Evolutionary conservation across 2,888 invertebrate genomes (phyloP).

Genomic region (Tuta absoluta): DNA sequence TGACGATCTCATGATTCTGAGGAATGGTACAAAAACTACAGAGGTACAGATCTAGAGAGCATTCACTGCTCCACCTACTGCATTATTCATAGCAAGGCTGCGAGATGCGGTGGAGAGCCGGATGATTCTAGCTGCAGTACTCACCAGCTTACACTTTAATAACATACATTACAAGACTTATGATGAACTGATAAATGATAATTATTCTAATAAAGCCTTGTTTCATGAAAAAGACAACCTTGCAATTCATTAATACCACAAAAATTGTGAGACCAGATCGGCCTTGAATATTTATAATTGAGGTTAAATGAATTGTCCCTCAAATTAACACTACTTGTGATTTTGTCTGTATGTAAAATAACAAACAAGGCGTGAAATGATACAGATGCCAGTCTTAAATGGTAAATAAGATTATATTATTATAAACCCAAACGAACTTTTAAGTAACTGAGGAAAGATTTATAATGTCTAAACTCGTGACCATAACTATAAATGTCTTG

Average conservation of each 20-base stretch:
- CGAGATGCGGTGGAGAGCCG: conserved; percentile 32
- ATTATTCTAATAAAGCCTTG: not conserved
- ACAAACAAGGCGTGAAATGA: conserved; percentile 33
- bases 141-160: conserved; percentile 10
- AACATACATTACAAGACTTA: not conserved
- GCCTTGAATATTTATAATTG: conserved; percentile 62
- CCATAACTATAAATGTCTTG: conserved; percentile 23
- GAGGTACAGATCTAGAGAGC: not conserved
- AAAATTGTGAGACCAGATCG: conserved; percentile 43
- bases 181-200: not conserved
- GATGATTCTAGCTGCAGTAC: conserved; percentile 13
- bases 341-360: conserved; percentile 45
- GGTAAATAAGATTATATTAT: conserved; percentile 4
- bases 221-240: not conserved
- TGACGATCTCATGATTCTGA: not conserved
- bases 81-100: conserved; percentile 44
- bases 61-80: conserved; percentile 32
- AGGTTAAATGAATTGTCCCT: conserved; percentile 75
- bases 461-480: conserved; percentile 22
- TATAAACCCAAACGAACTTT: conserved; percentile 16
- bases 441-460: conserved; percentile 19
- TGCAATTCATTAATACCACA: conserved; percentile 16
- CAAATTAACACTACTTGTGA: conserved; percentile 52
- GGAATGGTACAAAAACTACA: not conserved
- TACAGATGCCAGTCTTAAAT: not conserved